Percentiles rank a stretch among this genome's conserved stretches.
Evolutionary conservation across 2,113 vertebrate genomes (phyloP).

Genomic region (Anoura caudifer): DNA sequence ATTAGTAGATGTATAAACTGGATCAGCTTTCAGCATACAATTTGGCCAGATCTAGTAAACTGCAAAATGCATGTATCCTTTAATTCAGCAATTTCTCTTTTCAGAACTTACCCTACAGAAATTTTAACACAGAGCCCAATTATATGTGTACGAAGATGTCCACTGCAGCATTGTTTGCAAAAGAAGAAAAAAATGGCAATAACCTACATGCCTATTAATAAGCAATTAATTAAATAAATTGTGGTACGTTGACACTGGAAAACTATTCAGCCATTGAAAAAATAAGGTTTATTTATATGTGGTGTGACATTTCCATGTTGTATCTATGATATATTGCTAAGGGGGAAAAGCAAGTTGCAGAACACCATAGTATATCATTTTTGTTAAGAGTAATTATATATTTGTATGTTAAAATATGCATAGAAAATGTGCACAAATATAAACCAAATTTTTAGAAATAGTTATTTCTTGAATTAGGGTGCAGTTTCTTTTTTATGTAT

Average conservation of each 20-base stretch:
- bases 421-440: slow-evolving; percentile 45
- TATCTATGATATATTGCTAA: slow-evolving; percentile 38
- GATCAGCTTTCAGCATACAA: not conserved
- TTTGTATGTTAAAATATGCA: slow-evolving; percentile 75
- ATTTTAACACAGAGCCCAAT: not conserved
- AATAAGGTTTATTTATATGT: slow-evolving; percentile 36
- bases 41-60: slow-evolving; percentile 21
- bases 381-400: slow-evolving; percentile 71
- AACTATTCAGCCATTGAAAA: not conserved
- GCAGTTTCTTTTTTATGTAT: not conserved
- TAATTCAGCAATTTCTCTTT: slow-evolving; percentile 30
- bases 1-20: not conserved
- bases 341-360: slow-evolving; percentile 15
- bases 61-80: slow-evolving; percentile 32
- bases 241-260: not conserved
- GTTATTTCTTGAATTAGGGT: slow-evolving; percentile 66
- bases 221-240: slow-evolving; percentile 16
- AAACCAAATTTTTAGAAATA: slow-evolving; percentile 61
- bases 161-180: not conserved
- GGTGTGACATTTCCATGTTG: slow-evolving; percentile 23
- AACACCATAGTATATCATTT: slow-evolving; percentile 50
- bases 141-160: not conserved
- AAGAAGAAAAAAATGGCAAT: not conserved
- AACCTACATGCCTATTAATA: not conserved
- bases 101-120: slow-evolving; percentile 15